phyloP scores from a whole-genome alignment of 2,888 invertebrate species.

The Caprella mutica region DNA sequence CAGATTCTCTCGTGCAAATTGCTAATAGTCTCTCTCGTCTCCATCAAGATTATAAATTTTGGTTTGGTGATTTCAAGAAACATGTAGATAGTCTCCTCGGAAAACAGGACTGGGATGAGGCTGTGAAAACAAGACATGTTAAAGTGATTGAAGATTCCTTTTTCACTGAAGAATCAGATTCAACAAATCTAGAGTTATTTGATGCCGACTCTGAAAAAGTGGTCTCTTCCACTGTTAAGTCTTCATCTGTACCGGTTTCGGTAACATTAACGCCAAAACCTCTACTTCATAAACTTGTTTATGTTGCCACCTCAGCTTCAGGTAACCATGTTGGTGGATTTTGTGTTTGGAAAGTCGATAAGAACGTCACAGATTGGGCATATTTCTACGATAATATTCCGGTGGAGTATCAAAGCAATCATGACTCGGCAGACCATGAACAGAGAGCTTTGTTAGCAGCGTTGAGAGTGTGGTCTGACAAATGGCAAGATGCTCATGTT shows the following conservation, averaged over 20 bases:
- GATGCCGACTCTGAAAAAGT: background rate
- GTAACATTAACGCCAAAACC: background rate
- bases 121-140: background rate
- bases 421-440: conserved; percentile 28
- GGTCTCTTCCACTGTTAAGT: background rate
- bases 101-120: conserved; percentile 16
- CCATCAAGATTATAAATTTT: conserved; percentile 22
- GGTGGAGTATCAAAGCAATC: conserved; percentile 30
- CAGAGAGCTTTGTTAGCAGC: conserved; percentile 26
- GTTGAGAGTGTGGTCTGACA: conserved; percentile 23
- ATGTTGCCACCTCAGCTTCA: conserved; percentile 28
- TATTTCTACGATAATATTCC: conserved; percentile 33
- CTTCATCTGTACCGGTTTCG: background rate
- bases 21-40: conserved; percentile 20
- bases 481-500: conserved; percentile 27
- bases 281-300: conserved; percentile 25
- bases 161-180: background rate
- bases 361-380: conserved; percentile 19
- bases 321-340: conserved; percentile 31
- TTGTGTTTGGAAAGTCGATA: conserved; percentile 25
- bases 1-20: conserved; percentile 18
- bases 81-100: conserved; percentile 25
- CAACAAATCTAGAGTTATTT: background rate
- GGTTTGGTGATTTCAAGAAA: conserved; percentile 23
- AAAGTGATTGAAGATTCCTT: background rate